phyloP scores from a whole-genome alignment of 2,113 vertebrate species.

The Trinectes maculatus region DNA sequence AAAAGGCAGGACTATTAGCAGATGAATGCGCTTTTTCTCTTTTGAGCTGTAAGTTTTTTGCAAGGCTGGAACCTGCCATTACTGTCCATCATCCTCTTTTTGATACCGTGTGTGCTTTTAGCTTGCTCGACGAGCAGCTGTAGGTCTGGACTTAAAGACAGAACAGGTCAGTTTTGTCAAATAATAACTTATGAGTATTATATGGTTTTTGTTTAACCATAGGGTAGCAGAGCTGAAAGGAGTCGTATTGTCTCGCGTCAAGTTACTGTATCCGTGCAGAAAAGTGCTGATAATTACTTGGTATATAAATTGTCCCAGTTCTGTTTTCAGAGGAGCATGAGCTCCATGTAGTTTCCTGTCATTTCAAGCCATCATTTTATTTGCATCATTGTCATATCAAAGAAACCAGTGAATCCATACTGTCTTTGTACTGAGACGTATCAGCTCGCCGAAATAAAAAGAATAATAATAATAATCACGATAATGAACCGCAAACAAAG shows the following conservation, averaged over 20 bases:
- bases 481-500: constrained; percentile 8
- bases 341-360: constrained; percentile 28
- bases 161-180: constrained; percentile 10
- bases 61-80: constrained; percentile 17
- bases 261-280: not conserved
- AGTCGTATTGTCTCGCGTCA: not conserved
- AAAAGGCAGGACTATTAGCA: constrained; percentile 17
- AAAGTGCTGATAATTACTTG: constrained; percentile 6
- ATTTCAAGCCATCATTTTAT: constrained; percentile 45
- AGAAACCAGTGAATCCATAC: constrained; percentile 27
- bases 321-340: constrained; percentile 4
- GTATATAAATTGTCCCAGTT: constrained; percentile 34
- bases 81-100: constrained; percentile 35
- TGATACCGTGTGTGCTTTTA: not conserved
- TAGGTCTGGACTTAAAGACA: not conserved
- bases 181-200: constrained; percentile 1
- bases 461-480: not conserved
- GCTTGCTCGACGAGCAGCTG: not conserved
- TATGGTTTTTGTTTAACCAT: constrained; percentile 2
- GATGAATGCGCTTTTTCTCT: constrained; percentile 9
- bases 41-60: constrained; percentile 7
- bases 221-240: not conserved
- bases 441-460: constrained; percentile 5
- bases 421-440: constrained; percentile 28
- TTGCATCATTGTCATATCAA: constrained; percentile 56